phyloP scores from a whole-genome alignment of 2,888 invertebrate genomes.

The Saturnia pavonia region DNA sequence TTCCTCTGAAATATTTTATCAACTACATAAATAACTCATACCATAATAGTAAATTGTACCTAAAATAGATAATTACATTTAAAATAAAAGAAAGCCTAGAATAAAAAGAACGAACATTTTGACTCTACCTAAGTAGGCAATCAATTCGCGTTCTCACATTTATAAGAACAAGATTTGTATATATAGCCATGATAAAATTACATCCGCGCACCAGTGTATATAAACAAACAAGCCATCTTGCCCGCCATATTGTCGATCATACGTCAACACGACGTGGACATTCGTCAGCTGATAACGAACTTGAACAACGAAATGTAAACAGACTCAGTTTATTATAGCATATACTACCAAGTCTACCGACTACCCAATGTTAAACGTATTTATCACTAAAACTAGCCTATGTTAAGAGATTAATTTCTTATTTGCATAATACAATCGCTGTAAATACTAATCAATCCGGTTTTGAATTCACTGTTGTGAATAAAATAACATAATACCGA shows the following conservation, averaged over 20 bases:
- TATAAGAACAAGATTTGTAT: conserved; percentile 22
- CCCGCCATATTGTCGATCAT: conserved; percentile 62
- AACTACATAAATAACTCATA: too few relatives aligned
- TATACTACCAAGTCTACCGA: conserved; percentile 19
- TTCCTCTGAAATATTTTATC: too few relatives aligned
- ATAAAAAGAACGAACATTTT: not conserved
- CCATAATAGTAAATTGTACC: too few relatives aligned
- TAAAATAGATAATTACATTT: not conserved
- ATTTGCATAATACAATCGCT: conserved; percentile 37
- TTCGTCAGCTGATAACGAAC: conserved; percentile 61
- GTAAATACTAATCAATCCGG: conserved; percentile 36
- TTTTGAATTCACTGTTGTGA: conserved; percentile 41
- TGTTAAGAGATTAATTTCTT: conserved; percentile 20
- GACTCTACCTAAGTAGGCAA: not conserved
- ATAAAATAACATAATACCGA: conserved; percentile 34
- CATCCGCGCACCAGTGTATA: conserved; percentile 45
- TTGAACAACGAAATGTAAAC: conserved; percentile 30
- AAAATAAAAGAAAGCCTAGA: not conserved
- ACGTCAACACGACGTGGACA: conserved; percentile 63
- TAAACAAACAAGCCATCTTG: conserved; percentile 69
- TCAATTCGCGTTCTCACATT: not conserved
- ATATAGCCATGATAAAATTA: conserved; percentile 27
- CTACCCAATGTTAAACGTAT: not conserved
- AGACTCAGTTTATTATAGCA: conserved; percentile 23
- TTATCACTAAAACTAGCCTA: not conserved